These are phyloP conservation scores for Matsumyia berberina DNA, from an alignment of 2,888 invertebrate species.

Conservation along the genomic window DNA sequence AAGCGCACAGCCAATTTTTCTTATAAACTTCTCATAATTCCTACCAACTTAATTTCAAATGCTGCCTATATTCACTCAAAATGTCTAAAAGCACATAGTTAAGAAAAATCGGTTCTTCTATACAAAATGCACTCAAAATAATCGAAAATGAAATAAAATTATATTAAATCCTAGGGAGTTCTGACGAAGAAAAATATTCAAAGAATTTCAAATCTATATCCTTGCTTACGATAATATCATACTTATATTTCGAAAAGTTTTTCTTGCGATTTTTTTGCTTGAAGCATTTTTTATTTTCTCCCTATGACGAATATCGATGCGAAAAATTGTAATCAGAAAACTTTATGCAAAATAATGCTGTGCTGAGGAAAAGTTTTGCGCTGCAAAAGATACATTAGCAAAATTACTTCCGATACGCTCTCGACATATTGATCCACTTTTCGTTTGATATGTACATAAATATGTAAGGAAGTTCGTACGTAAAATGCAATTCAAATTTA, in stretches of 20 bases:
- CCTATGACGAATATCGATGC: constrained; percentile 60
- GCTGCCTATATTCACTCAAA: no score
- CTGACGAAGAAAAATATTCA: constrained; percentile 17
- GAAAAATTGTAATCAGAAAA: constrained; percentile 67
- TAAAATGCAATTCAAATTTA: constrained; percentile 42
- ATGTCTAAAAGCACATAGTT: no score
- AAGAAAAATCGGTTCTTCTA: not conserved
- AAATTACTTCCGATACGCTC: constrained; percentile 68
- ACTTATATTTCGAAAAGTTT: constrained; percentile 44
- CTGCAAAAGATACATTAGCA: constrained; percentile 69
- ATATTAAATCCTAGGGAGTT: constrained; percentile 7
- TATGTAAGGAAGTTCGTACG: not conserved
- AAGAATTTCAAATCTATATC: constrained; percentile 21
- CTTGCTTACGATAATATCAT: constrained; percentile 4
- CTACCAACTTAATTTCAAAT: not conserved
- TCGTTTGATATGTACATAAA: constrained; percentile 29
- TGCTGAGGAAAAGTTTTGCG: constrained; percentile 52
- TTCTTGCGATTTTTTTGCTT: constrained; percentile 16
- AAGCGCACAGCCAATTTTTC: no score
- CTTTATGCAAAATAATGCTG: constrained; percentile 67
- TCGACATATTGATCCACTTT: constrained; percentile 62
- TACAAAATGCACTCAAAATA: constrained; percentile 51
- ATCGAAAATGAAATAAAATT: constrained; percentile 35
- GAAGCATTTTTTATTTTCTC: constrained; percentile 23
- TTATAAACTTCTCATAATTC: not conserved